Percentiles rank a stretch among this genome's conserved stretches.
Evolutionary conservation across 64 coral and sea anemone genomes (phyloP).

Genomic region (Montipora cactus): DNA sequence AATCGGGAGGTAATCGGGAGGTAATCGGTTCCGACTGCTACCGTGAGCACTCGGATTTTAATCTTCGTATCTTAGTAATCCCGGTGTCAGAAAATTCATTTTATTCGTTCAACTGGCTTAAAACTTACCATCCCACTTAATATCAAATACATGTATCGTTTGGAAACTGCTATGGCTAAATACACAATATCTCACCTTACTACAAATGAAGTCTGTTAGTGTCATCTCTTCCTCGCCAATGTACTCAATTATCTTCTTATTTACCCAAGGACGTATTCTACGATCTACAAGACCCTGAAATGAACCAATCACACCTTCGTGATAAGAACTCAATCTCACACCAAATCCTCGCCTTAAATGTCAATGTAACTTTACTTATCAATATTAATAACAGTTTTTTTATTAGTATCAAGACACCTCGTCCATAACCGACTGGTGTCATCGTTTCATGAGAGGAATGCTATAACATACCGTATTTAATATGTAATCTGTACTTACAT

Average conservation of each 20-base stretch:
- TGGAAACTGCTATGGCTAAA: too few species aligned
- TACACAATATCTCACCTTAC: slow-evolving; percentile 72
- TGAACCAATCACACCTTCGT: background rate
- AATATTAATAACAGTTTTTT: too few species aligned
- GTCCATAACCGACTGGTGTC: background rate
- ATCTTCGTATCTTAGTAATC: too few species aligned
- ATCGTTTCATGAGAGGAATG: background rate
- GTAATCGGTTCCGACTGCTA: too few species aligned
- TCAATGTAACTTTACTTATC: too few species aligned
- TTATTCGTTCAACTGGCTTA: too few species aligned
- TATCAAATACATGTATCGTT: background rate
- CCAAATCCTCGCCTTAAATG: background rate
- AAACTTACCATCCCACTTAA: too few species aligned
- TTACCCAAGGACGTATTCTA: slow-evolving; percentile 99
- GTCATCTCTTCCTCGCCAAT: slow-evolving; percentile 99
- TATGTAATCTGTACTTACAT: slow-evolving; percentile 33
- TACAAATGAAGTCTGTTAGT: slow-evolving; percentile 97
- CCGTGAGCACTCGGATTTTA: too few species aligned
- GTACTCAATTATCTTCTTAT: slow-evolving; percentile 99
- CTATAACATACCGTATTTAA: background rate
- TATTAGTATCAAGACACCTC: too few species aligned
- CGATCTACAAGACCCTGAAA: slow-evolving; percentile 98
- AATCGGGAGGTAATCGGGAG: too few species aligned
- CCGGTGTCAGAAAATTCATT: too few species aligned
- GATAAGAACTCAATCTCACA: background rate